Evolutionary conservation across 2,113 vertebrate species (phyloP).

Genomic region (Psophia crepitans): DNA sequence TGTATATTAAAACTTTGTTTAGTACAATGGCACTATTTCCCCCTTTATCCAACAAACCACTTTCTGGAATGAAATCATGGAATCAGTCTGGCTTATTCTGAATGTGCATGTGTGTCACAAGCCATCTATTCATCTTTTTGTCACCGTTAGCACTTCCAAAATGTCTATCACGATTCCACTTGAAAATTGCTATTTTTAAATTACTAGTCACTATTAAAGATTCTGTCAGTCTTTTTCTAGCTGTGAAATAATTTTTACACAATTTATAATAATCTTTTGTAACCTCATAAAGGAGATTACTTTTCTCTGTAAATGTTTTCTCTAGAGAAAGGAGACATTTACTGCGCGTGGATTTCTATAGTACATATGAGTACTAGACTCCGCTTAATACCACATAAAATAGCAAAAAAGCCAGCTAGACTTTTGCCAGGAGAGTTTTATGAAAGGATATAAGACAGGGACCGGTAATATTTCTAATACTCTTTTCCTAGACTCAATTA

Average conservation of each 20-base stretch:
- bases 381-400: background rate
- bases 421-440: background rate
- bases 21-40: background rate
- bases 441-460: background rate
- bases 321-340: background rate
- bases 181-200: background rate
- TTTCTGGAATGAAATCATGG: background rate
- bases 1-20: slow-evolving; percentile 7
- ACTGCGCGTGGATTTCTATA: background rate
- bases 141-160: background rate
- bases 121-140: background rate
- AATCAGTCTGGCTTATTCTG: background rate
- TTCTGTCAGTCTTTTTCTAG: background rate
- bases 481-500: background rate
- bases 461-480: background rate
- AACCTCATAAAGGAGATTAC: background rate
- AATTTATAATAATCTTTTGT: background rate
- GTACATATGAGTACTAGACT: background rate
- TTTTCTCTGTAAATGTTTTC: background rate
- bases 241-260: background rate
- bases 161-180: background rate
- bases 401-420: background rate
- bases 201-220: background rate
- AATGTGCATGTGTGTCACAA: background rate
- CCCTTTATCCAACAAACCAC: background rate